phyloP scores from a whole-genome alignment of 2,888 invertebrate species.

The Lasioglossum vierecki region DNA sequence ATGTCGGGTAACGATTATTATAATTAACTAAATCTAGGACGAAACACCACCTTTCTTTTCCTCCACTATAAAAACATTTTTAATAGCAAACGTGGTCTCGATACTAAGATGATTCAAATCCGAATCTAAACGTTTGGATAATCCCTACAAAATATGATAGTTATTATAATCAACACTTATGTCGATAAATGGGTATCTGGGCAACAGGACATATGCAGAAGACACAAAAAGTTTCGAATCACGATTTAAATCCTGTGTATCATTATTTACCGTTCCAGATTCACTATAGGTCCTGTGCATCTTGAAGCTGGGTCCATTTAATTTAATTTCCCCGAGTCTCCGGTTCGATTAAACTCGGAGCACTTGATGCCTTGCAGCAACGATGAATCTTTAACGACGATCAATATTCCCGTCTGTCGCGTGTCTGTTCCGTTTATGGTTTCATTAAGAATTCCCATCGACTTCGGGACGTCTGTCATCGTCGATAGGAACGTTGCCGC shows the following conservation, averaged over 20 bases:
- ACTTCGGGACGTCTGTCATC: neutral
- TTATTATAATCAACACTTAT: no score
- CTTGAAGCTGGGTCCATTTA: neutral
- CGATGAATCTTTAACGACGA: slow-evolving; percentile 1
- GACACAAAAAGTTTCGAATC: neutral
- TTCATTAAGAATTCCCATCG: neutral
- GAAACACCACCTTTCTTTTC: no score
- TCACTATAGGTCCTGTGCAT: neutral
- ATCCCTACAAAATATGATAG: no score
- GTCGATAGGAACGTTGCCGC: neutral
- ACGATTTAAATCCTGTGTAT: neutral
- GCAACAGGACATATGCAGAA: neutral
- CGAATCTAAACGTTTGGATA: no score
- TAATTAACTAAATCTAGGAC: no score
- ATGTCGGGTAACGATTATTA: no score
- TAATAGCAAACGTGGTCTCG: no score
- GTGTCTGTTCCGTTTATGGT: slow-evolving; percentile 6
- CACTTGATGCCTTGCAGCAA: neutral
- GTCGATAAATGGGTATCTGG: no score
- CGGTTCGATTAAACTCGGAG: neutral
- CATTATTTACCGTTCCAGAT: neutral
- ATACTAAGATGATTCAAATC: no score
- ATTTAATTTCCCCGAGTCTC: neutral
- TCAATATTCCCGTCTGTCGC: neutral
- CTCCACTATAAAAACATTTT: no score